These are phyloP conservation scores for Rotaria magnacalcarata DNA, from an alignment of 2,888 invertebrate species.

Conservation along the genomic window DNA sequence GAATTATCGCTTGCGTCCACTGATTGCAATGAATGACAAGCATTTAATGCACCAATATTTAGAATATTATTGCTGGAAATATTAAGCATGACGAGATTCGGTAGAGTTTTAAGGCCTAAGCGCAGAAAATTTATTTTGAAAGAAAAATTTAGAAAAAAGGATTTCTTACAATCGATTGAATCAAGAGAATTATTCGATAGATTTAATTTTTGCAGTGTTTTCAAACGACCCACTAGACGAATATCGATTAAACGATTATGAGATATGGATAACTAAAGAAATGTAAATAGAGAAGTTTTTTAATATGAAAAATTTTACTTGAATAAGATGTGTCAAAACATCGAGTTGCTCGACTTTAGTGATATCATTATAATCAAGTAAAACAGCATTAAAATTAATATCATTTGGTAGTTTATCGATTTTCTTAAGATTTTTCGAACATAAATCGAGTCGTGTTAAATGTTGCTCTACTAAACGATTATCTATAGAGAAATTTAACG, in stretches of 20 bases:
- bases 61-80: conserved; percentile 75
- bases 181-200: conserved; percentile 81
- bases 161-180: conserved; percentile 71
- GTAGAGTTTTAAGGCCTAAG: conserved; percentile 72
- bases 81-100: conserved; percentile 74
- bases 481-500: not conserved
- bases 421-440: not conserved
- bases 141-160: not conserved
- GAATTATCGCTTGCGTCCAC: conserved; percentile 83
- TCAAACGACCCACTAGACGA: conserved; percentile 77
- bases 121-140: conserved; percentile 23
- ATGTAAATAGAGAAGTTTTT: too few species aligned
- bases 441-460: conserved; percentile 23
- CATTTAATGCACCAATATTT: conserved; percentile 76
- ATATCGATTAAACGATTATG: conserved; percentile 80
- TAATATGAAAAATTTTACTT: not conserved
- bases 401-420: conserved; percentile 12
- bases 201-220: conserved; percentile 74
- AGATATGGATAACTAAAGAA: conserved; percentile 66
- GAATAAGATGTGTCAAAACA: not conserved
- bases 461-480: not conserved
- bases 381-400: conserved; percentile 10
- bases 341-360: conserved; percentile 6
- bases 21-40: conserved; percentile 74
- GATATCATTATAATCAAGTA: conserved; percentile 18